Base-by-base conservation (phyloP, 1,140 invertebrate genomes). In the Euglossa dilemma region DNA sequence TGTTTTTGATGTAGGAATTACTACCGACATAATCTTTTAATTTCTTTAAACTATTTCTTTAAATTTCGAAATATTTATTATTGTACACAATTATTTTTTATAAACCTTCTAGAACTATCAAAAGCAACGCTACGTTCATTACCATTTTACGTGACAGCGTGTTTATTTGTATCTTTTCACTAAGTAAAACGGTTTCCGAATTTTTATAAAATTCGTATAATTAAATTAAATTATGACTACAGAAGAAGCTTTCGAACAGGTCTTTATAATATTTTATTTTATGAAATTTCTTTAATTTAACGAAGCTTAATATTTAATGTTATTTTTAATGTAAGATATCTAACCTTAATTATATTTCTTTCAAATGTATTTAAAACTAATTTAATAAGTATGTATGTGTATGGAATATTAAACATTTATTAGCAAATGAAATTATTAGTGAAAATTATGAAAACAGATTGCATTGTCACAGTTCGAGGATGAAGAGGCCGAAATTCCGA, bases 401-500 rank as follows among this genome's bases (percentile, higher is more conserved):
- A n/a, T 56, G 47, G 61, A 71, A 54, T 64, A 28, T 20, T 63
- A 45, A 14, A 69, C 28, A 47, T 23, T 28, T 25, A 47, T 69
- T 50, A 11, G 7, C 8, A 47, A 74, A 61, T 8, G 28, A 61
- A 57, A 11, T 43, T 64, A 63, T 80, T 14, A 20, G 6, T 28
- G 11, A 61, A 28, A 54, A 59, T 67, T 78, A 28, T 12, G 20
- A 28, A 47, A 23, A 6, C 45, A 43, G 73, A 83, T 86, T 86
- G 85, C 67, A 79, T 74, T 47, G 18, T 45, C 43, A 12, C 23
- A 94, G 93, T 94, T 94, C 64, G 96, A 97, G 91, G 96, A 97
- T 91, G 96, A 97, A 86, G 95, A 95, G 59, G 94, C 95, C 5
- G 96, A 96, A 87, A 95, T 96, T 67, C 95, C 95, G 64, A 94